Conservation (phyloP, 2,113 vertebrate genomes). For the Eudorcas thomsonii region DNA sequence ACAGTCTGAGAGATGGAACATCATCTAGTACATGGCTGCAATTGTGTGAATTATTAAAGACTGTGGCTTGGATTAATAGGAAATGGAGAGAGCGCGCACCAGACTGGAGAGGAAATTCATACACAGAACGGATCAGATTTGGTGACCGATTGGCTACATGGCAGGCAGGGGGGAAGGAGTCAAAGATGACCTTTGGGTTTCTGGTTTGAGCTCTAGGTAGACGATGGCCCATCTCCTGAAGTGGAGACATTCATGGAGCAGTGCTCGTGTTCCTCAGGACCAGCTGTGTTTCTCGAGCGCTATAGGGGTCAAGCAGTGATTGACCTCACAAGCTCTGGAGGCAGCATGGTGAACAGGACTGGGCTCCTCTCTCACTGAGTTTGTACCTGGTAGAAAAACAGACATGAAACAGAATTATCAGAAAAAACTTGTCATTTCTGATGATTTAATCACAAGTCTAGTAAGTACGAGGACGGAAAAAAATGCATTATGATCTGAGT, state of each 20-base stretch:
- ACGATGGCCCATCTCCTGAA: neutral
- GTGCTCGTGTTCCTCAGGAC: neutral
- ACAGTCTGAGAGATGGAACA: neutral
- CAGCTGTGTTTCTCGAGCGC: neutral
- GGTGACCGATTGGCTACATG: neutral
- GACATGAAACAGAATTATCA: neutral
- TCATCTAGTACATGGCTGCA: neutral
- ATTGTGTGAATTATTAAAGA: neutral
- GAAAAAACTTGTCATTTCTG: neutral
- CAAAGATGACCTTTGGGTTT: neutral
- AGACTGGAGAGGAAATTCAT: neutral
- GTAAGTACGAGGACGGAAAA: neutral
- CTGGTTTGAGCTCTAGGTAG: neutral
- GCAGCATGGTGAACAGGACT: neutral
- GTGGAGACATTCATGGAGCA: neutral
- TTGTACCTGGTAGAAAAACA: neutral
- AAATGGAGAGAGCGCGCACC: neutral
- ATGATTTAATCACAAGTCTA: neutral
- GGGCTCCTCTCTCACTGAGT: neutral
- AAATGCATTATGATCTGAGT: neutral
- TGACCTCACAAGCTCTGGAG: neutral
- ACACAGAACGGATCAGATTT: neutral
- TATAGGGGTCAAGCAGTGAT: neutral
- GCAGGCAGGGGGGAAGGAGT: neutral
- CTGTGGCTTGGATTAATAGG: neutral